Evolutionary conservation across 2,797 vertebrate species (phyloP).

Genomic region (Echeneis naucrates): DNA sequence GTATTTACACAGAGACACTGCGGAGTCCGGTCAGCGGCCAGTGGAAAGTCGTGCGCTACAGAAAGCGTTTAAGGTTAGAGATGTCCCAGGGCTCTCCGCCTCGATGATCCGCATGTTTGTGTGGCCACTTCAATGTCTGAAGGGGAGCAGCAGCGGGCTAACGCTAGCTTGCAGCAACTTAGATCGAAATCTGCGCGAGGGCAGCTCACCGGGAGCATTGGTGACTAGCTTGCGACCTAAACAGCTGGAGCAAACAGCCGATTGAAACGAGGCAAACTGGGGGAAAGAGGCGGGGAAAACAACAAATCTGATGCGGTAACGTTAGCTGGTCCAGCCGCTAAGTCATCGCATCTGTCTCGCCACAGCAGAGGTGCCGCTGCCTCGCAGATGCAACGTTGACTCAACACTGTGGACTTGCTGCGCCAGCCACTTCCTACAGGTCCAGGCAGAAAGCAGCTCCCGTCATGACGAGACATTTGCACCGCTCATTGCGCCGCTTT

Average conservation of each 20-base stretch:
- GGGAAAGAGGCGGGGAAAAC: constrained; percentile 16
- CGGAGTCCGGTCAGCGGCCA: constrained; percentile 78
- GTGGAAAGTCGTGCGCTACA: constrained; percentile 78
- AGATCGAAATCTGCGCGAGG: constrained; percentile 61
- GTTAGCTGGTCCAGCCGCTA: constrained; percentile 51
- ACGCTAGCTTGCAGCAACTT: constrained; percentile 76
- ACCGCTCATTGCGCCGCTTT: constrained; percentile 54
- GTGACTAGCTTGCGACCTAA: constrained; percentile 20
- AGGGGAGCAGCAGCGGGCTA: constrained; percentile 71
- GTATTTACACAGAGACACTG: constrained; percentile 73
- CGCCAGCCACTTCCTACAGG: constrained; percentile 68
- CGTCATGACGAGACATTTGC: constrained; percentile 61
- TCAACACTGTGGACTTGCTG: constrained; percentile 69
- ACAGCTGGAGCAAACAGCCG: not conserved
- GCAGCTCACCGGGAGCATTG: constrained; percentile 51
- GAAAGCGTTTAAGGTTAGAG: constrained; percentile 62
- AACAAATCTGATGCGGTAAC: constrained; percentile 15
- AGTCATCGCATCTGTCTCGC: constrained; percentile 66
- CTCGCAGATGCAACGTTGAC: constrained; percentile 66
- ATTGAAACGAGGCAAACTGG: not conserved
- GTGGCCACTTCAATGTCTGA: constrained; percentile 73
- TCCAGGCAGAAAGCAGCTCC: constrained; percentile 57
- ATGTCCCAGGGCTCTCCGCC: constrained; percentile 79
- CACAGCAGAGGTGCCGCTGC: constrained; percentile 43
- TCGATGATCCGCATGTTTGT: constrained; percentile 83